Evolutionary conservation across 2,113 vertebrate species (phyloP).

Genomic region (Poeciliopsis turrubarensis): DNA sequence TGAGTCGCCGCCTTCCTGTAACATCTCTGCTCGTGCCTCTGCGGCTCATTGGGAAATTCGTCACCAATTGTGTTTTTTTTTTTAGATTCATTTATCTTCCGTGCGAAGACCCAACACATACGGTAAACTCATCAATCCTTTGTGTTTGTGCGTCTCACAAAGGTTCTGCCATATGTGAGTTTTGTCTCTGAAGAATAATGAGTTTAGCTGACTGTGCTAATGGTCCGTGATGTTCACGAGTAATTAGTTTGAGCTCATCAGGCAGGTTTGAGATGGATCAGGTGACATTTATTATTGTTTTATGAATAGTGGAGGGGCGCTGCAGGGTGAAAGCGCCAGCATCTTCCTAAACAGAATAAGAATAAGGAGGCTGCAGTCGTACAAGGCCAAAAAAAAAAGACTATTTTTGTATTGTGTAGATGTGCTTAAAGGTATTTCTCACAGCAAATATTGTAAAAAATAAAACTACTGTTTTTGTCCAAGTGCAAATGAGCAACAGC

Average conservation of each 20-base stretch:
- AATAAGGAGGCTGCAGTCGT: not conserved
- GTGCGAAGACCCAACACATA: conserved; percentile 2
- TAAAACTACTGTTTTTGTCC: too few relatives aligned
- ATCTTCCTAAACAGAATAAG: not conserved
- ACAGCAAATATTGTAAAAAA: too few relatives aligned
- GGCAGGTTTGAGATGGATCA: conserved; percentile 17
- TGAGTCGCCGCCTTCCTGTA: conserved; percentile 13
- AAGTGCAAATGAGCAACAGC: too few relatives aligned
- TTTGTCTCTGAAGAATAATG: conserved; percentile 40
- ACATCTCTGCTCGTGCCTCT: conserved; percentile 17
- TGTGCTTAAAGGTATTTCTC: too few relatives aligned
- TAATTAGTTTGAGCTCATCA: conserved; percentile 56
- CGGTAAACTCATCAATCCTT: conserved; percentile 5
- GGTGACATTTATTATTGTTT: conserved; percentile 46
- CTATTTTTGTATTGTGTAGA: not conserved
- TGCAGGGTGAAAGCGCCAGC: conserved; percentile 9
- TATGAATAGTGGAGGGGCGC: conserved; percentile 32
- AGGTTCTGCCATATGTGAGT: conserved; percentile 35
- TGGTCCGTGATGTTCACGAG: conserved; percentile 38
- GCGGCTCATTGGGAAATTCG: conserved; percentile 15
- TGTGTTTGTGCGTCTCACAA: conserved; percentile 13
- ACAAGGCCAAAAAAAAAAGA: not conserved
- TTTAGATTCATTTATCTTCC: conserved; percentile 46
- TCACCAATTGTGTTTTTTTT: conserved; percentile 25
- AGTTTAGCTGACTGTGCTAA: conserved; percentile 35